phyloP scores from a whole-genome alignment of 2,888 invertebrate genomes.

The Eueremaeus valkanovi region DNA sequence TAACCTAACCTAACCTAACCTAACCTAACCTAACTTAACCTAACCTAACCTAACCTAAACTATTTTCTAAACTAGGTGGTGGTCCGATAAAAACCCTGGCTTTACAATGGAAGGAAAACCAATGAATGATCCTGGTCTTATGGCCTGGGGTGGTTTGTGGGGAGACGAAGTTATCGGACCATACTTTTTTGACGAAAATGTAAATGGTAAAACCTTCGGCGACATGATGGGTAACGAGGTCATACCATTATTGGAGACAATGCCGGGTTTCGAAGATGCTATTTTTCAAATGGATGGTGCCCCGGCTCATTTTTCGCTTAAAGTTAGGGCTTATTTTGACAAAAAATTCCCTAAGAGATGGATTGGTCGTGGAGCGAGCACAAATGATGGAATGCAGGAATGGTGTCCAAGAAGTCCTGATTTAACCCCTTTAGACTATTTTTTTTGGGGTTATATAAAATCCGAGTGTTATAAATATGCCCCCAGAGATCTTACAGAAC shows the following conservation, averaged over 20 bases:
- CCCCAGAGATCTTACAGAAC: background rate
- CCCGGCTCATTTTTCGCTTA: background rate
- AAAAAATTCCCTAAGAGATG: background rate
- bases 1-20: no score
- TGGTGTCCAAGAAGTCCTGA: background rate
- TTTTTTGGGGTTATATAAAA: background rate
- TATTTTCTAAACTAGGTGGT: background rate
- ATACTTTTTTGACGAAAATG: background rate
- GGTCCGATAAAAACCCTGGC: background rate
- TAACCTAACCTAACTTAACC: no score
- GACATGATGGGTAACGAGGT: background rate
- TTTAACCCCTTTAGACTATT: background rate
- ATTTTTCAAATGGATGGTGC: background rate
- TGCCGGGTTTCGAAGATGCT: background rate
- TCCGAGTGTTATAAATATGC: background rate
- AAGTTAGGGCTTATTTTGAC: background rate
- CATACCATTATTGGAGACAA: background rate
- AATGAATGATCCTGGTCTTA: background rate
- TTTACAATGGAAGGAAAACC: background rate
- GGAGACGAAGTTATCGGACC: background rate
- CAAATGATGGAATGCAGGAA: background rate
- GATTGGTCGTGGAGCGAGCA: background rate
- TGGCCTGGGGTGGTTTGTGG: background rate
- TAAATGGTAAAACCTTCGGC: background rate
- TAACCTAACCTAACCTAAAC: no score